phyloP scores from a whole-genome alignment of 2,113 vertebrate species.

The Melierax canorus region DNA sequence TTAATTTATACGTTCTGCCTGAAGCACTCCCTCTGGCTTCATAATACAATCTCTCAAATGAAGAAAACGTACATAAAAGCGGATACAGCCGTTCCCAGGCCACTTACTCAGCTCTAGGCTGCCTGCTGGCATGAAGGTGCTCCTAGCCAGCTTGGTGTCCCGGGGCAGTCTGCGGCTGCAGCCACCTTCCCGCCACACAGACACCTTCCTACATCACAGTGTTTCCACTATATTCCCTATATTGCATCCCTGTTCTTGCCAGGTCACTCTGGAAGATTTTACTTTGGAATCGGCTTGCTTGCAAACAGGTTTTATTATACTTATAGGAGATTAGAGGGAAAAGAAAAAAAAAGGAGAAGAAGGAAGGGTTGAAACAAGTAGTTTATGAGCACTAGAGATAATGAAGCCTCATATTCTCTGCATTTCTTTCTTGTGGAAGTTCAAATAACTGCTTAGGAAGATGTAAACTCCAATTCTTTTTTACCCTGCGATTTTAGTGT shows the following conservation, averaged over 20 bases:
- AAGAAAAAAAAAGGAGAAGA: too few species aligned
- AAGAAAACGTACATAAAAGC: conserved; percentile 41
- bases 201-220: background rate
- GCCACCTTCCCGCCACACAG: background rate
- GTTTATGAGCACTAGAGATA: background rate
- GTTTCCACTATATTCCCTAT: background rate
- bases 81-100: background rate
- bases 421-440: background rate
- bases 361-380: background rate
- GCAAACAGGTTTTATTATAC: background rate
- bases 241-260: background rate
- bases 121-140: conserved; percentile 18
- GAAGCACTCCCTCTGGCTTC: conserved; percentile 35
- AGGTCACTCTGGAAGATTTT: background rate
- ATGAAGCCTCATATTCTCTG: background rate
- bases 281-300: background rate
- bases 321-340: background rate
- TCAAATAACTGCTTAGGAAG: background rate
- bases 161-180: background rate
- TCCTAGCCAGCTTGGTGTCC: conserved; percentile 26
- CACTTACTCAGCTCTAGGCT: background rate
- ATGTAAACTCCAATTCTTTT: background rate
- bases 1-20: conserved; percentile 45
- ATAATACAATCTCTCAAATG: conserved; percentile 31
- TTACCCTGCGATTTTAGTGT: background rate